Base-by-base conservation (phyloP, 1,140 invertebrate species). In the Latrodectus geometricus region DNA sequence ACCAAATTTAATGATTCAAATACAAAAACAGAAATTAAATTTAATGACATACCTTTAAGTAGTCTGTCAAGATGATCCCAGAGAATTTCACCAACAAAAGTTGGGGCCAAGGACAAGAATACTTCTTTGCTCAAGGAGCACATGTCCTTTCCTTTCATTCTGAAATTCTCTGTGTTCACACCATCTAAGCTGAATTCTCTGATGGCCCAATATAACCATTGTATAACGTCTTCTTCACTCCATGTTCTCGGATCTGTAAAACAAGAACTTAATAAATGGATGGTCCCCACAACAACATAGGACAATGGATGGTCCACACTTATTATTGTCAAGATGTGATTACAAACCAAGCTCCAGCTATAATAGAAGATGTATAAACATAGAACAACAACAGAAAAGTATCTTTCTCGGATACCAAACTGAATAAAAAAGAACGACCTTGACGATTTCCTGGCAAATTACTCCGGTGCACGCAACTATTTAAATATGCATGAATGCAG, bases 31-130 rank as follows among this genome's bases (percentile, higher is more conserved):
- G 35, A 35, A 35, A 35, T 35, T 61, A 61, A 14, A n/a, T 69
- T 21, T 9, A 69, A 20, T 52, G 14, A 8, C 92, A 92, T 93
- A 98, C 97, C 97, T 96, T 97, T 98, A 91, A 98, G 96, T 88
- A 99, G 93, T 88, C 97, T 95, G 91, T 99, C 97, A 89, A 99
- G 93, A 91, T 99, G 97, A 92, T 98, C 97, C 97, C 97, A 99
- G 17, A 99, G 93, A 89, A 99, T 98, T 91, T 99, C 97, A 68
- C 97, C 97, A 92, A 97, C 96, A 92, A 96, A 98, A 72, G 96
- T 95, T 5, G 97, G 97, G 72, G 97, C 96, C 89, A 95, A 92
- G 68, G 95, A 94, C 75, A 98, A 92, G 91, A 99, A 99, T 73
- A 95, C 94, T 89, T 98, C 97, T 90, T 96, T 96, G 83, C 96